Evolutionary conservation across 1,140 invertebrate species (phyloP).

Genomic region (Tetragonula clypearis): DNA sequence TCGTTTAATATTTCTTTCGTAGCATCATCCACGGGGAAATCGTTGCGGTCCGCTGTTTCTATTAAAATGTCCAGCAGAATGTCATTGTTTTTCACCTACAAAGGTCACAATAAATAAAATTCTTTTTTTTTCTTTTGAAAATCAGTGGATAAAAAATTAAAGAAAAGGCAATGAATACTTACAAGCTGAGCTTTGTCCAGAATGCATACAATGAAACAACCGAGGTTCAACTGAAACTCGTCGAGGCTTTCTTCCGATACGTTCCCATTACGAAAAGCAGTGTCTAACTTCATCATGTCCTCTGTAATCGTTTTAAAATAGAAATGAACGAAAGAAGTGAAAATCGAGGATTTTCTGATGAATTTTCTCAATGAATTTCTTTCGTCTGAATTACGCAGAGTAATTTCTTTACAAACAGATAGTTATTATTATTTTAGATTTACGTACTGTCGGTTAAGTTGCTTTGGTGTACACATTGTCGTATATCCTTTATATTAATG

Average conservation of each 20-base stretch:
- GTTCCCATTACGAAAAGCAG: neutral
- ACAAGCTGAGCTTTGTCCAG: neutral
- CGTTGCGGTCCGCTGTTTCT: neutral
- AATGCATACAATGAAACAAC: neutral
- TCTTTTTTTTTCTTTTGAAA: too few species aligned
- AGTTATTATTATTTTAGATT: neutral
- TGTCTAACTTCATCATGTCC: neutral
- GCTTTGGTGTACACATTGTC: neutral
- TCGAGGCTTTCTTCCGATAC: rapidly evolving
- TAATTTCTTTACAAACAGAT: too few species aligned
- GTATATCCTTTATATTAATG: neutral
- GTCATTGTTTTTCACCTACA: neutral
- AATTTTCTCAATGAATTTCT: neutral
- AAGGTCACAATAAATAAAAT: neutral
- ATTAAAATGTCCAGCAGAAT: neutral
- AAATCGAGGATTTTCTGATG: neutral
- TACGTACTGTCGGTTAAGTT: neutral
- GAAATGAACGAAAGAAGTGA: neutral
- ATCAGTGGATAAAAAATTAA: too few species aligned
- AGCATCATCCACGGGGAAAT: neutral
- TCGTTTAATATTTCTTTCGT: neutral
- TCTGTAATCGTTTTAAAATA: neutral
- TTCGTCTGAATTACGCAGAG: rapidly evolving
- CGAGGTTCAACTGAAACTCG: rapidly evolving
- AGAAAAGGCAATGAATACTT: neutral